Base-by-base conservation (phyloP, 1,140 invertebrate species). In the Pristionchus pacificus region DNA sequence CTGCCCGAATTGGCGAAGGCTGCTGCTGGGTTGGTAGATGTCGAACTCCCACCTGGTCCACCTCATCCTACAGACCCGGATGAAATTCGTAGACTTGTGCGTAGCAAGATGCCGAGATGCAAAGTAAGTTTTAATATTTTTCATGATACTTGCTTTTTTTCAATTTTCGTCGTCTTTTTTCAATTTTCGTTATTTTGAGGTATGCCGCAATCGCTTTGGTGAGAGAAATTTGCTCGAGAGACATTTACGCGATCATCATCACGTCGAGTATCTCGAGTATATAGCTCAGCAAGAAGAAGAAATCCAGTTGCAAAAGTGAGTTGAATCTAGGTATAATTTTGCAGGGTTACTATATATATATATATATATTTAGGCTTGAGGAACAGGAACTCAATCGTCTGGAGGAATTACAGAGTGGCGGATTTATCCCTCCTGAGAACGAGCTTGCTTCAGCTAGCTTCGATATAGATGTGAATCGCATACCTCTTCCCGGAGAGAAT, bases 221-320 rank as follows among this genome's bases (percentile, higher is more conserved):
- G 81, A 84, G 28, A 76, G 74, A 58, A 77, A 83, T 65, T 30
- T 84, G 3, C 78, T 83, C 19, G 81, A 83, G 62, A 60, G 81
- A 28, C 81, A 83, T 80, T 74, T 83, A 10, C 67, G 81, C 10
- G 82, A 83, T 59, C 74, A 68, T 31, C 81, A 83, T 72, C 82
- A 79, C 10, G 61, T 75, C 29, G 79, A 83, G 24, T 76, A 84
- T 70, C 57, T 77, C 15, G 76, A 66, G n/a, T 84, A 84, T 68
- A 55, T 83, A 19, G 74, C 72, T 28, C 70, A 84, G 33, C 81
- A 83, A 61, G 81, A 82, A 59, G 75, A 83, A 25, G 80, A 81
- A 58, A 80, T 81, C 69, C 75, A 80, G 63, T 72, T 66, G 60
- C 79, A 80, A 72, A 32, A 80, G 76, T 79, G 68, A 29, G 60